A percentile compares a stretch with the other conserved stretches of the same genome.
Conservation (phyloP, 1,140 invertebrate genomes). For the Planococcus citri region DNA sequence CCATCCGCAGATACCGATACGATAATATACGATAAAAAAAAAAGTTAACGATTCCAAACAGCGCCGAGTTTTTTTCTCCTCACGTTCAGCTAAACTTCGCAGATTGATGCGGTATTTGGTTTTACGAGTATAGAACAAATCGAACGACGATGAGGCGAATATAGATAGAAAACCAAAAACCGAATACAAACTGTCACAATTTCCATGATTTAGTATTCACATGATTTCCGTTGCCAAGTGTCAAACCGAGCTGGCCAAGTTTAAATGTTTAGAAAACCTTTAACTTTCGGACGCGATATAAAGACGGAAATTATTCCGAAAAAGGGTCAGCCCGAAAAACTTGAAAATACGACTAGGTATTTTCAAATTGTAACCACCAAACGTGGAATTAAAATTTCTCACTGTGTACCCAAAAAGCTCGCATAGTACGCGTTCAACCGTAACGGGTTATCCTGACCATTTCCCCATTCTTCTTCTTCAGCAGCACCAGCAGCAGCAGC, state of each 20-base stretch:
- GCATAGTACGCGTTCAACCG: background rate
- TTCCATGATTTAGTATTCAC: constrained; percentile 3
- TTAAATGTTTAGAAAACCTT: constrained; percentile 8
- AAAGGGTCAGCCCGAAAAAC: background rate
- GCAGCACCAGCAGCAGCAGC: too few relatives aligned
- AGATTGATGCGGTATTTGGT: background rate
- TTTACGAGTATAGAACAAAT: too few relatives aligned
- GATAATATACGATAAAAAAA: too few relatives aligned
- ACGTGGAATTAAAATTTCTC: constrained; percentile 3
- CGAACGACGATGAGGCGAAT: background rate
- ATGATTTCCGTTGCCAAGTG: background rate
- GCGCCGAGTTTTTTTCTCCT: too few relatives aligned
- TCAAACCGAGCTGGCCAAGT: background rate
- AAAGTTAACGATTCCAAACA: too few relatives aligned
- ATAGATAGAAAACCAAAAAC: background rate
- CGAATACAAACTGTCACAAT: constrained; percentile 2
- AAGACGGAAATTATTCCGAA: constrained; percentile 6
- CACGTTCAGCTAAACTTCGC: background rate
- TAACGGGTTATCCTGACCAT: background rate
- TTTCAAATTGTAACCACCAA: background rate
- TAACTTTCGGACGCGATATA: background rate
- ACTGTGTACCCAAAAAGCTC: too few relatives aligned
- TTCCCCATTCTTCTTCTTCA: background rate
- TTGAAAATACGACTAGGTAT: background rate
- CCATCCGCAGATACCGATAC: too few relatives aligned